Base-by-base conservation (phyloP, 2,113 vertebrate genomes). In the Stegostoma tigrinum region DNA sequence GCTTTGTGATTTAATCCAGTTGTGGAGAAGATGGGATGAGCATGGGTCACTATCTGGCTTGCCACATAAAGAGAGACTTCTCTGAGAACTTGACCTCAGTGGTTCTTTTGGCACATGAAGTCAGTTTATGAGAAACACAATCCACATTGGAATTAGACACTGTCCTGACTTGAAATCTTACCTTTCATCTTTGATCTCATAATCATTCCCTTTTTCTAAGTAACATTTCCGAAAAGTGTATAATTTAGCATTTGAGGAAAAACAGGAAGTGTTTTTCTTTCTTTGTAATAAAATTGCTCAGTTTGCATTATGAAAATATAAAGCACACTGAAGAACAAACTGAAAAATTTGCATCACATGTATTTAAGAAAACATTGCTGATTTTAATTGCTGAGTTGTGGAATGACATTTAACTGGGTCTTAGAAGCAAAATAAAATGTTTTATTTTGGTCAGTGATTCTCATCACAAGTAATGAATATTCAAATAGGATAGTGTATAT, bases 11-110 rank as follows among this genome's bases (percentile, higher is more conserved):
- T 95, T 48, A 72, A 95, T 48, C 66, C 67, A 95, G 66, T 95
- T 95, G 93, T 95, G 93, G 64, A 48, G 67, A 95, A 27, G 94
- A 72, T 75, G 68, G 68, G 94, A 72, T 95, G 72, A 72, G 27
- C 67, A 72, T 72, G 23, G 94, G 94, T 95, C 68, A 42, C 48
- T 95, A 72, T 68, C 45, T 75, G 94, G 27, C 94, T 95, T 27
- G 48, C 45, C 68, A 72, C 4, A 72, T 52, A 48, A 95, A 72
- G 68, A 75, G 5, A 72, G 94, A 48, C 68, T 95, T 95, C 42
- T 72, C 94, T 95, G 94, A 95, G 94, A 95, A 95, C 67, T 68
- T 95, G 94, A 95, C 94, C 94, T 95, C 38, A 94, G 66, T 94
- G n/a, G 67, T 94, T 67, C 19, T 30, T 68, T 94, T 94, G 93